These are phyloP conservation scores for Plecotus auritus DNA, from an alignment of 2,113 vertebrate species.

Conservation along the genomic window DNA sequence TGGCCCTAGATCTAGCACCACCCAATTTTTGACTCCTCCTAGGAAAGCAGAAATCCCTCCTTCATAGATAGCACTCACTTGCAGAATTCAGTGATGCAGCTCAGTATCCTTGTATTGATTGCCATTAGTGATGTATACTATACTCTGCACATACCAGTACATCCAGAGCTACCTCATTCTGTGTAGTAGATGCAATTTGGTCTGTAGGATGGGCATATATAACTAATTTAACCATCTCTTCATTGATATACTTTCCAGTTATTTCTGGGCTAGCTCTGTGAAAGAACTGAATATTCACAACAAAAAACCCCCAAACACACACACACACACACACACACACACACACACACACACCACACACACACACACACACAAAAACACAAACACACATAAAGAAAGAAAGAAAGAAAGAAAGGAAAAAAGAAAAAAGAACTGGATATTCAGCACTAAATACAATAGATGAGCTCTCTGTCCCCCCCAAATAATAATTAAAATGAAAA, in stretches of 20 bases:
- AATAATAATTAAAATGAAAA: not conserved
- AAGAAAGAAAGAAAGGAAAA: too few species aligned
- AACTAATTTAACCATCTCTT: not conserved
- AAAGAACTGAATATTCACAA: not conserved
- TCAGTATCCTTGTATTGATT: not conserved
- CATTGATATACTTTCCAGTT: not conserved
- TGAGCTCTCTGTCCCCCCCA: not conserved
- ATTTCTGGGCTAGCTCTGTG: not conserved
- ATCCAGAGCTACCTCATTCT: rapidly evolving
- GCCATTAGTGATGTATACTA: not conserved
- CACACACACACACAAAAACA: too few species aligned
- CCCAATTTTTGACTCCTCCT: not conserved
- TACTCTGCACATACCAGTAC: not conserved
- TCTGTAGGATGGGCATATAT: not conserved
- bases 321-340: too few species aligned
- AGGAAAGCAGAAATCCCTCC: not conserved
- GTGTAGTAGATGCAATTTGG: not conserved
- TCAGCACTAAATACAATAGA: not conserved
- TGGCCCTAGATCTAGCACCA: not conserved
- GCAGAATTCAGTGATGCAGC: not conserved
- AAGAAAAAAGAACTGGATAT: not conserved
- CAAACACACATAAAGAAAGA: too few species aligned
- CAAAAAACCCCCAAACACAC: too few species aligned
- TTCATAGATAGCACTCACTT: too few species aligned
- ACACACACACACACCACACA: too few species aligned